phyloP scores from a whole-genome alignment of 1,140 invertebrate genomes.

The Coenobita brevimanus region DNA sequence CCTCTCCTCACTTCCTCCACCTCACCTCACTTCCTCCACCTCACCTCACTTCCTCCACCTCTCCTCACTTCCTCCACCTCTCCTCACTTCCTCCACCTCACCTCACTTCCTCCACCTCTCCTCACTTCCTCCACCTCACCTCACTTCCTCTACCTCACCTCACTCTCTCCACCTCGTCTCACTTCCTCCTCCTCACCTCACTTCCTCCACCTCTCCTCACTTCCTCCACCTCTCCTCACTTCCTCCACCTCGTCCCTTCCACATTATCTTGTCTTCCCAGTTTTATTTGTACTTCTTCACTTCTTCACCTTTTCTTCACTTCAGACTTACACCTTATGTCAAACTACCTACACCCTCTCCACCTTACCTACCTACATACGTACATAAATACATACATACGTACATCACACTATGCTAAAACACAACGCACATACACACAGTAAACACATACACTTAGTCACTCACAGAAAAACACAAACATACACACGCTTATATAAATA shows the following conservation, averaged over 20 bases:
- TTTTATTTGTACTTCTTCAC: not conserved
- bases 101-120: not conserved
- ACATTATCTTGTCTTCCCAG: not conserved
- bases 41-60: not conserved
- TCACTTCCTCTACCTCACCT: slow-evolving; percentile 6
- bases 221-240: not conserved
- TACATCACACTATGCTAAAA: no score
- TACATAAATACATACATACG: no score
- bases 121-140: not conserved
- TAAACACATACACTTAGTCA: no score
- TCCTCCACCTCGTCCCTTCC: not conserved
- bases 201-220: not conserved
- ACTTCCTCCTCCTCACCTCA: not conserved
- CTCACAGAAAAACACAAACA: no score
- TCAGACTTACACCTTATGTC: no score
- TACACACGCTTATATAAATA: no score
- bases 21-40: not conserved
- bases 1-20: not conserved
- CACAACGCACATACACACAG: no score
- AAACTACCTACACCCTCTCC: no score
- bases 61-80: not conserved
- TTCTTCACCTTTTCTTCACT: not conserved
- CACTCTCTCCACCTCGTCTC: not conserved
- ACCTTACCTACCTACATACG: no score
- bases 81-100: not conserved